Evolutionary conservation across 2,797 vertebrate genomes (phyloP).

Genomic region (Silurus lanzhouensis): DNA sequence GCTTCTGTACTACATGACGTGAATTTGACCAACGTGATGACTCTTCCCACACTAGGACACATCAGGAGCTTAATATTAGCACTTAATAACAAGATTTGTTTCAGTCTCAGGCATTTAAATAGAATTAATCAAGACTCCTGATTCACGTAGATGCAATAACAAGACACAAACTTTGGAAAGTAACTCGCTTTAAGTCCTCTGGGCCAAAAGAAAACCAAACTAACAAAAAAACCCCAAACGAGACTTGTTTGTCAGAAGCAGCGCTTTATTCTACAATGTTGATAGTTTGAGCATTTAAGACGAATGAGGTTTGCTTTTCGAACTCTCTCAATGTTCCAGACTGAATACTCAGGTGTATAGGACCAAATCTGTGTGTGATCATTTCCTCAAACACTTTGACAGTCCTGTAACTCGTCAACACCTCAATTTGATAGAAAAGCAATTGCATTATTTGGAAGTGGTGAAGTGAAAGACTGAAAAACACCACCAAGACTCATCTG

Average conservation of each 20-base stretch:
- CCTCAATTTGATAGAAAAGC: not conserved
- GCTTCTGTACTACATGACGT: not conserved
- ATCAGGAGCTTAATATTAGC: not conserved
- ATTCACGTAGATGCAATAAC: slow-evolving; percentile 3
- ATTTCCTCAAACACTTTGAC: not conserved
- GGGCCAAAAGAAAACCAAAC: not conserved
- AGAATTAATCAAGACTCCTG: not conserved
- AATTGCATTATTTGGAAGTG: not conserved
- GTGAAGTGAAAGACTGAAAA: not conserved
- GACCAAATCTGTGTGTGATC: not conserved
- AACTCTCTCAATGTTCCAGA: not conserved
- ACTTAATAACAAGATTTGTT: not conserved
- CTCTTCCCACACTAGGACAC: too few relatives aligned
- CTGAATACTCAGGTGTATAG: not conserved
- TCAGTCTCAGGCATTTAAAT: not conserved
- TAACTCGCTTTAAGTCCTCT: not conserved
- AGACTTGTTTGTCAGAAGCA: not conserved
- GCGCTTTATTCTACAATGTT: not conserved
- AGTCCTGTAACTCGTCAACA: not conserved
- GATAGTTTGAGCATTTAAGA: not conserved
- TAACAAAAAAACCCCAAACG: not conserved
- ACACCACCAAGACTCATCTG: not conserved
- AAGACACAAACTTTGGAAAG: not conserved
- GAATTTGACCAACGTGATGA: not conserved
- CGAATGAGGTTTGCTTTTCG: not conserved